phyloP scores from a whole-genome alignment of 2,113 vertebrate genomes.

The Oxygymnocypris stewartii region DNA sequence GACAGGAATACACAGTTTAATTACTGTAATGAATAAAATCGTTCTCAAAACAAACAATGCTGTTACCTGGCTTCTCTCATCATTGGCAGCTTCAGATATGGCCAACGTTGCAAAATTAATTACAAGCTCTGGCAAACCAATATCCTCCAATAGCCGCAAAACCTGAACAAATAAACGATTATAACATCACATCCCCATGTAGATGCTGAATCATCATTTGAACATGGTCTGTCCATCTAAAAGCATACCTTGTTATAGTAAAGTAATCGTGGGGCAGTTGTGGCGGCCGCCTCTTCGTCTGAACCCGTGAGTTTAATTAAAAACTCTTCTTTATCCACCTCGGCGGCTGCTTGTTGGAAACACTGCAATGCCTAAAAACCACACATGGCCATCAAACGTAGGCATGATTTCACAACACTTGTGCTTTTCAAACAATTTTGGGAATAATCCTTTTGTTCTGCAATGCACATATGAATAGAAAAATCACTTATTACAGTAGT shows the following conservation, averaged over 20 bases:
- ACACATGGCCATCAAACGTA: neutral
- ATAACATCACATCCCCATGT: neutral
- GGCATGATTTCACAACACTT: neutral
- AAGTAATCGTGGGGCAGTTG: slow-evolving; percentile 77
- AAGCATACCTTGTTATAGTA: slow-evolving; percentile 89
- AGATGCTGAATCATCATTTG: neutral
- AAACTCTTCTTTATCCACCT: slow-evolving; percentile 94
- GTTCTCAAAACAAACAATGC: neutral
- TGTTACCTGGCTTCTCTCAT: slow-evolving; percentile 83
- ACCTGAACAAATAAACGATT: slow-evolving; percentile 73
- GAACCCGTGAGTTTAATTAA: slow-evolving; percentile 80
- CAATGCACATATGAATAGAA: no score
- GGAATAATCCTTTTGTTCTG: neutral
- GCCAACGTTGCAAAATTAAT: slow-evolving; percentile 87
- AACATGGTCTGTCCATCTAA: neutral
- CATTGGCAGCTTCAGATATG: slow-evolving; percentile 81
- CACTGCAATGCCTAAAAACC: slow-evolving; percentile 85
- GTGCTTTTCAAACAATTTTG: neutral
- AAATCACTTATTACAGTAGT: no score
- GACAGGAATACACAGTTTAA: neutral
- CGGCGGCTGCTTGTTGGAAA: slow-evolving; percentile 86
- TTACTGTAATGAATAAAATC: neutral
- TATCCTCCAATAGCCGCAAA: slow-evolving; percentile 85
- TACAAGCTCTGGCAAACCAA: slow-evolving; percentile 87
- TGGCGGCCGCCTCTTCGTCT: slow-evolving; percentile 76